Conservation (phyloP, 1,140 invertebrate species). For the Coptotermes formosanus region DNA sequence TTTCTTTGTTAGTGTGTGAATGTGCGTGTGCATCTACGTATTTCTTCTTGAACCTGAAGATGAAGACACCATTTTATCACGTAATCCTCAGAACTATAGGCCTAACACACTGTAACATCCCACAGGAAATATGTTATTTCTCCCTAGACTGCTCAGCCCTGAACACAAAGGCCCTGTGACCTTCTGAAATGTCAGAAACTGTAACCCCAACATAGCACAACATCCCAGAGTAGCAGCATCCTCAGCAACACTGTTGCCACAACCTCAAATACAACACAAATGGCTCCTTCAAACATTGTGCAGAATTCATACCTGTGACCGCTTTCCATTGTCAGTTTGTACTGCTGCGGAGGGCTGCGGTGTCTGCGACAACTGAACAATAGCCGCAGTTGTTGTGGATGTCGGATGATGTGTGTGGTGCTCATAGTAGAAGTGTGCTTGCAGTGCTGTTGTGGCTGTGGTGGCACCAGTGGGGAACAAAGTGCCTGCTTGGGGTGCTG, state of each 20-base stretch:
- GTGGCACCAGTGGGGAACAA: constrained; percentile 5
- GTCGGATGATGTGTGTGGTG: constrained; percentile 12
- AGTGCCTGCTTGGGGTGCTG: neutral
- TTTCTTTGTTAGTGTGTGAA: no score
- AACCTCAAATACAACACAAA: neutral
- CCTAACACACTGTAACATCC: no score
- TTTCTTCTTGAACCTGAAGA: no score
- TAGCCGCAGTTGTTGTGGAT: neutral
- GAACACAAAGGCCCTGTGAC: neutral
- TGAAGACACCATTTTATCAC: no score
- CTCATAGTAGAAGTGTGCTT: constrained; percentile 27
- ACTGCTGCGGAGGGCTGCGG: constrained; percentile 36
- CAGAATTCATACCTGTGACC: constrained; percentile 45
- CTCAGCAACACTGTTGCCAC: neutral
- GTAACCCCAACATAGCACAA: no score
- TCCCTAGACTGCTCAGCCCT: no score
- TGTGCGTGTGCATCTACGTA: no score
- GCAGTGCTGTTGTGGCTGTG: constrained; percentile 19
- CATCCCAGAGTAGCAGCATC: no score
- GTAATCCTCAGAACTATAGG: no score
- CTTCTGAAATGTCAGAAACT: neutral
- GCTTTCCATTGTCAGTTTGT: constrained; percentile 39
- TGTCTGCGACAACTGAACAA: constrained; percentile 36
- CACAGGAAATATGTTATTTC: no score
- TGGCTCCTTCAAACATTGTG: neutral